Evolutionary conservation across 2,888 invertebrate genomes (phyloP).

Genomic region (Neoscelio sp.): DNA sequence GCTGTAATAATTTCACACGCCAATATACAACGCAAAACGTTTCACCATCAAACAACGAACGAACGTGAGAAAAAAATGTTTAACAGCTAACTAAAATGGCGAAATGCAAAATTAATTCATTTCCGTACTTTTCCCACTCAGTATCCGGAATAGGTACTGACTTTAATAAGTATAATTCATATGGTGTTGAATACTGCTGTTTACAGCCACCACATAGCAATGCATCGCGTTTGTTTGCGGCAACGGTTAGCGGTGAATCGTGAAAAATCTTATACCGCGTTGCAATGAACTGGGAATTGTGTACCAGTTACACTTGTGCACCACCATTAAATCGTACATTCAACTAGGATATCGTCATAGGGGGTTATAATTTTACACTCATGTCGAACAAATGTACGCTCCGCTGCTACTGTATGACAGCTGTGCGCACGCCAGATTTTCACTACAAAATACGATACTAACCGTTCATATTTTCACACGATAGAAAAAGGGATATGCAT

Average conservation of each 20-base stretch:
- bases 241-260: constrained; percentile 61
- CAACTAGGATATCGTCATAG: constrained; percentile 54
- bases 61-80: constrained; percentile 47
- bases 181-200: constrained; percentile 46
- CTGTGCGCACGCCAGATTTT: constrained; percentile 60
- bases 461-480: constrained; percentile 65
- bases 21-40: constrained; percentile 4
- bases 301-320: constrained; percentile 57
- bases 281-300: constrained; percentile 60
- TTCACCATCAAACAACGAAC: not conserved
- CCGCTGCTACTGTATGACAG: constrained; percentile 53
- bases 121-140: constrained; percentile 52
- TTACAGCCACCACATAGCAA: constrained; percentile 29
- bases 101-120: constrained; percentile 52
- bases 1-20: not conserved
- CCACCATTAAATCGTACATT: constrained; percentile 62
- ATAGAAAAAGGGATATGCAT: constrained; percentile 54
- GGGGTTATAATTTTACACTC: constrained; percentile 67
- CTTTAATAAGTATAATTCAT: constrained; percentile 60
- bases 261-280: constrained; percentile 59
- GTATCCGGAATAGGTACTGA: not conserved
- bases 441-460: constrained; percentile 57
- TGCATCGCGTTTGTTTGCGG: constrained; percentile 52
- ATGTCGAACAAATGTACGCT: constrained; percentile 54
- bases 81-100: constrained; percentile 20